Conservation (phyloP, 2,797 vertebrate genomes). For the Leucoraja ocellata region DNA sequence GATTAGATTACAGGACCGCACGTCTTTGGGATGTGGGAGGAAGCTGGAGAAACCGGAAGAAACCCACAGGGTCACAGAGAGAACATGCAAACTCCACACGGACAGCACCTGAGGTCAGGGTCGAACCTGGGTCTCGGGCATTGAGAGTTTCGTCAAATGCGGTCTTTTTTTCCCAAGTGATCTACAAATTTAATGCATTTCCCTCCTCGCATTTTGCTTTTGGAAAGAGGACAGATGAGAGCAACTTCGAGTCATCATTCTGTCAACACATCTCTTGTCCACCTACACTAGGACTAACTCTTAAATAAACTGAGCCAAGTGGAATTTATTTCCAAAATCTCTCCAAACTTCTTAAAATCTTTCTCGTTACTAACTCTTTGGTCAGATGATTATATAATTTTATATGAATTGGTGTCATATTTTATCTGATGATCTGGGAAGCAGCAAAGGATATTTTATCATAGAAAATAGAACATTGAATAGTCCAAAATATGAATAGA, state of each 20-base stretch:
- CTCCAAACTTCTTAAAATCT: not conserved
- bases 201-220: not conserved
- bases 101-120: no score
- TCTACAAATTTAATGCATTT: not conserved
- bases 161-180: not conserved
- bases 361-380: not conserved
- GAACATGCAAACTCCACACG: no score
- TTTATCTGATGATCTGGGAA: not conserved
- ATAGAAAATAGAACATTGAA: not conserved
- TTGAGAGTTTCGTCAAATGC: not conserved
- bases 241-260: not conserved
- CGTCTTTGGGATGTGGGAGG: no score
- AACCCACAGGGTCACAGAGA: no score
- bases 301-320: conserved; percentile 1
- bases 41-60: no score
- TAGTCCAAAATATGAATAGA: no score
- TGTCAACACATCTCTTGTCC: not conserved
- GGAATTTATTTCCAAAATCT: not conserved
- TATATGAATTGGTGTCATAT: not conserved
- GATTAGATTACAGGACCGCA: no score
- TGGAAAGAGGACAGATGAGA: not conserved
- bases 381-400: not conserved
- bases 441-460: not conserved
- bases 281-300: not conserved
- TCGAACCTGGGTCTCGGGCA: no score